Base-by-base conservation (phyloP, 2,113 vertebrate genomes). In the Rhea pennata region DNA sequence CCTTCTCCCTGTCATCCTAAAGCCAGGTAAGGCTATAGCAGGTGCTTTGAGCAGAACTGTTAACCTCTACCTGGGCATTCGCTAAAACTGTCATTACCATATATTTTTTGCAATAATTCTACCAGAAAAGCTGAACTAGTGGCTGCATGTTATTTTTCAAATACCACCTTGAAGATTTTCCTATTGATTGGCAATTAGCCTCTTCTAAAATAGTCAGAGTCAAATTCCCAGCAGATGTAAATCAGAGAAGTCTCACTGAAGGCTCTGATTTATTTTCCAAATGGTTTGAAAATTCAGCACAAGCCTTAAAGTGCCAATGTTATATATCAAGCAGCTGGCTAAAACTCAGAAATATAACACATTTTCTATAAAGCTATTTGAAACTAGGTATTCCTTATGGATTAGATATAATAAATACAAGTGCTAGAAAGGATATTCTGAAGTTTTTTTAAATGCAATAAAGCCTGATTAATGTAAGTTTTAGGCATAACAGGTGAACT, bases 101-200 rank as follows among this genome's bases (percentile, higher is more conserved):
- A 90, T 83, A 36, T 36, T 54, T 19, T 13, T 77, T 46, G 19
- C 51, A 50, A 61, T 92, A 91, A 77, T 67, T 90, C 42, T 33
- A 71, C 22, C 40, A 74, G 72, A 92, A 87, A 91, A 85, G 10
- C 36, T 17, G 33, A 76, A 40, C 31, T 73, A 36, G 59, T 50
- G 88, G 13, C 13, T 74, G 36, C 80, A 33, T 0, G 17, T 6
- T 64, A 39, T 85, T 95, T 95, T 90, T 94, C 88, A 80, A 65
- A 74, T 39, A 67, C 46, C 5, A 2, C 2, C 53, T 72, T 64
- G 73, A 76, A 85, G 51, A 46, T 93, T 95, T 95, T 86, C 72
- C 85, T 90, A 74, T 74, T 94, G 85, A 81, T 88, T 59, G 75
- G 19, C 51, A 70, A 95, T 94, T 94, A 96, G 50, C 51, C 76